Base-by-base conservation (phyloP, 1,140 invertebrate genomes). In the Anoplophora glabripennis region DNA sequence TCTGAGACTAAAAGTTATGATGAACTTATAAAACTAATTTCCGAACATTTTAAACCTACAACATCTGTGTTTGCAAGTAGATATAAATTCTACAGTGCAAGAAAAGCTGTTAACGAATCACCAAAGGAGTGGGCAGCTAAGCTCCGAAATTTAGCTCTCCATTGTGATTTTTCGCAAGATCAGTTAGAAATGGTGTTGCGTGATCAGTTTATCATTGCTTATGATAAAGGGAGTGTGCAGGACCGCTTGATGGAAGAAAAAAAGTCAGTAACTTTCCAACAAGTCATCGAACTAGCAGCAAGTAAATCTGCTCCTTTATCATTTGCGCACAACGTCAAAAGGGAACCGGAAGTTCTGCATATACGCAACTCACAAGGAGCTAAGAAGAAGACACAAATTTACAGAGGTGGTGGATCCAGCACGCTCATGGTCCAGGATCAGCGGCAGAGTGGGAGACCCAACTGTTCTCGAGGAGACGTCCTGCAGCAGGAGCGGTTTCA, bases 191-290 rank as follows among this genome's bases (percentile, higher is more conserved):
- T 37, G 5, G 2, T 45, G 7, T 12, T 53, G 21, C 10, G 57
- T 33, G 49, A 59, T 53, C 9, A 33, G 12, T 59, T 53, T 12
- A 53, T 53, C 1, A 45, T 45, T 34, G 38, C 12, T 3, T 59
- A 42, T 17, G 57, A 59, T 5, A 53, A 28, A 21, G 57, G 57
- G 14, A 11, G 10, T 17, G 49, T 59, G 11, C 57, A 53, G 17
- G 57, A 59, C 35, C 21, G 57, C 28, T 12, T 59, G 3, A 7
- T 59, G 28, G 57, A 59, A 53, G 57, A 59, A 36, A 53, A 59
- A 37, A 28, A 12, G 14, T 42, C 12, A 8, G 55, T 57, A 11
- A 57, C 46, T 11, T 57, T 57, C 15, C 1, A 34, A 34, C n/a
- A 57, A 15, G 46, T 40, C 7, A 21, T 57, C 3, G 55, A 57